phyloP scores from a whole-genome alignment of 2,888 invertebrate genomes.

The Eupelmus urozonus region DNA sequence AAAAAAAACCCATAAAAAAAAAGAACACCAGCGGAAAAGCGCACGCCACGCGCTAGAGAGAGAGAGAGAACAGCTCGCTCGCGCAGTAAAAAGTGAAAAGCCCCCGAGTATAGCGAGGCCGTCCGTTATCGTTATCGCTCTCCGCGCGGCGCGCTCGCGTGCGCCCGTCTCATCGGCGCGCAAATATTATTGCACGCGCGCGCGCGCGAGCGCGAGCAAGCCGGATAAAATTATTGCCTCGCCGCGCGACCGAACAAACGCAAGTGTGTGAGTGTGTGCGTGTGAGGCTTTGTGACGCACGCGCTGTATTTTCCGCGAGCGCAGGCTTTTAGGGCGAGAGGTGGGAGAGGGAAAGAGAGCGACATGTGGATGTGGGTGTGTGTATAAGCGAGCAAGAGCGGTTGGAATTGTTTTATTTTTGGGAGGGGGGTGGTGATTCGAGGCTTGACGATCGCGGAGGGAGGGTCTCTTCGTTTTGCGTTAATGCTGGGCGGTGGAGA shows the following conservation, averaged over 20 bases:
- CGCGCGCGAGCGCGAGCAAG: neutral
- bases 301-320: neutral
- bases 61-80: neutral
- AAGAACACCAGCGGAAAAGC: constrained; percentile 1
- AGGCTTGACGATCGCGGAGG: too few species aligned
- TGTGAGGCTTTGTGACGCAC: neutral
- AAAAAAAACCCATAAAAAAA: constrained; percentile 8
- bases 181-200: constrained; percentile 53
- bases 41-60: neutral
- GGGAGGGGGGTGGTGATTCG: too few species aligned
- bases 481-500: too few species aligned
- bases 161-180: constrained; percentile 29
- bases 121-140: constrained; percentile 56
- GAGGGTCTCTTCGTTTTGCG: too few species aligned
- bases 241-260: neutral
- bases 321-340: neutral
- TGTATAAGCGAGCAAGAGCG: too few species aligned
- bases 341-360: too few species aligned
- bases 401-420: too few species aligned
- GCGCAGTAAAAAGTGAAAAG: neutral
- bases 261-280: neutral
- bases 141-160: constrained; percentile 21
- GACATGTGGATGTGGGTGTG: too few species aligned
- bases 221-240: constrained; percentile 54
- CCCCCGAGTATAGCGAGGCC: neutral